Evolutionary conservation across 2,797 vertebrate genomes (phyloP), one percentile per base, ranked within the genome.

Genomic region (Acipenser ruthenus): DNA sequence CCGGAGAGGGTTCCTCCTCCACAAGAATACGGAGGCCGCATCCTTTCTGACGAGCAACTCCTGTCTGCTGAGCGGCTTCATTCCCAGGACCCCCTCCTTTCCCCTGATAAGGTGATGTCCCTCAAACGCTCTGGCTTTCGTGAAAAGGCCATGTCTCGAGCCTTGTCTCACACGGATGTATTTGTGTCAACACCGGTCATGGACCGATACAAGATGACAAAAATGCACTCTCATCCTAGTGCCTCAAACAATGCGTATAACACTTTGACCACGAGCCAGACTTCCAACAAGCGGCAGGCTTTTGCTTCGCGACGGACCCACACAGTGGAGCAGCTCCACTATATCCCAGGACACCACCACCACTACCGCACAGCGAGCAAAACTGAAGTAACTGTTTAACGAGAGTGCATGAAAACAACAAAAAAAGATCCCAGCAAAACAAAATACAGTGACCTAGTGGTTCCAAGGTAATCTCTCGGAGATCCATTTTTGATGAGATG

Each of bases 221-320:
- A 99, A 93, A 95, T 99, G 95, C 95, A 98, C 90, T 94, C 96
- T 78, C 96, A 98, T 93, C 94, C 96, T 81, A 98, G 94, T 94
- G 91, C 95, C 91, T 94, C 94, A 66, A 96, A 90, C 91, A 96
- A 94, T 82, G 89, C 86, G 72, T 93, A 96, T 80, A 96, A 94
- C 84, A 95, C 94, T 69, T 87, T 96, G 85, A 84, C 88, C 79
- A 88, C 93, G 87, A 98, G 89, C 90, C 96, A 96, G 77, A 97
- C 94, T 47, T 81, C 90, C 1, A 87, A 90, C 83, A 99, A 98
- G 88, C 93, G 97, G 82, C 97, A 99, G 76, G 95, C 93, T 0
- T 98, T 99, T 59, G 97, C 95, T 82, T 94, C 96, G 1, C 93
- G 97, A 81, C 91, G 95, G 78, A 97, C 96, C 83, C 97, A 98